These are phyloP conservation scores for Sphaerolaimus hirsutus DNA, from an alignment of 2,888 invertebrate species.

Conservation along the genomic window DNA sequence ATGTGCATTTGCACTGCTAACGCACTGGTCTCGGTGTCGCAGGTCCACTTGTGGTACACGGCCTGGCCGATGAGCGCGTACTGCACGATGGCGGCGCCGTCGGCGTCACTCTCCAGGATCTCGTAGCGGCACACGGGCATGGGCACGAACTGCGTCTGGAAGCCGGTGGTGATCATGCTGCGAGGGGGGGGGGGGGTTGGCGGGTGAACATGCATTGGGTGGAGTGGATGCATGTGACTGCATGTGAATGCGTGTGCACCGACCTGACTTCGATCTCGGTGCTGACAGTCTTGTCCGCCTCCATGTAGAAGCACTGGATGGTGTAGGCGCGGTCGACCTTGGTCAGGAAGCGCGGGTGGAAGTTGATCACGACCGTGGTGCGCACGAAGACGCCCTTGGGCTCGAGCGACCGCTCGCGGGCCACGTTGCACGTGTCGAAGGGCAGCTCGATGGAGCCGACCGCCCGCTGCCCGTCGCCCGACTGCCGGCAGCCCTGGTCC, in stretches of 20 bases:
- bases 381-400: slow-evolving; percentile 10
- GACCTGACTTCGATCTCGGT: slow-evolving; percentile 4
- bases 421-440: slow-evolving; percentile 23
- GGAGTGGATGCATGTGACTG: too few species aligned
- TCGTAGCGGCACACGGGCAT: slow-evolving; percentile 1
- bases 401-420: slow-evolving; percentile 17
- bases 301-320: slow-evolving; percentile 6
- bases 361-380: slow-evolving; percentile 4
- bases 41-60: slow-evolving; percentile 1
- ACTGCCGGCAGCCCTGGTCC: too few species aligned
- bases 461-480: background rate
- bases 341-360: slow-evolving; percentile 4
- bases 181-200: too few species aligned
- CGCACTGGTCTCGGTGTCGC: slow-evolving; percentile 1
- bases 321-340: slow-evolving; percentile 5
- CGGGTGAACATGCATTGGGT: too few species aligned
- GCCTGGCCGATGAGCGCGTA: slow-evolving; percentile 1
- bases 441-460: slow-evolving; percentile 22
- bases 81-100: background rate
- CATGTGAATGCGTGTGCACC: too few species aligned
- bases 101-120: background rate
- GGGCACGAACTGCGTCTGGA: background rate
- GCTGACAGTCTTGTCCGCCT: slow-evolving; percentile 4
- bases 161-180: slow-evolving; percentile 1
- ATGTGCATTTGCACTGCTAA: too few species aligned